These are phyloP conservation scores for Penelope pileata DNA, from an alignment of 2,113 vertebrate genomes.

Conservation along the genomic window DNA sequence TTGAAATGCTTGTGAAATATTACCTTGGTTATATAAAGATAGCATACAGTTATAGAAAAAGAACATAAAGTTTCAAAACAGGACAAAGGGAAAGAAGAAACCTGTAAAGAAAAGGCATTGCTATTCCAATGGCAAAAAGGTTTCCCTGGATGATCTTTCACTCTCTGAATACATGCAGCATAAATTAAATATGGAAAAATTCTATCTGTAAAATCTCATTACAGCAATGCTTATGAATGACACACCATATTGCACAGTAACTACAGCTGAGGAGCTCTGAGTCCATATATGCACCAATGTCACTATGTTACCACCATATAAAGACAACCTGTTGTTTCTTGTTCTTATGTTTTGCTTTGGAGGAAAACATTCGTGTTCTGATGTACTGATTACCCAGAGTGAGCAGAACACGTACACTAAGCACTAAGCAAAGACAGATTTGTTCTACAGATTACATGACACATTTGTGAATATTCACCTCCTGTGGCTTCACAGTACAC, in stretches of 20 bases:
- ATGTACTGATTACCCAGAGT: not conserved
- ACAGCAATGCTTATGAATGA: not conserved
- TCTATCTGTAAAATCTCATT: not conserved
- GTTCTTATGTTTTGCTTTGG: not conserved
- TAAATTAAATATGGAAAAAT: constrained; percentile 17
- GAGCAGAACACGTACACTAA: not conserved
- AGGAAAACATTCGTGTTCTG: not conserved
- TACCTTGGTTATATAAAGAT: constrained; percentile 65
- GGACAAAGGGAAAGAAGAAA: constrained; percentile 11
- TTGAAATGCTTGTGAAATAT: constrained; percentile 66
- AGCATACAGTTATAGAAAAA: constrained; percentile 30
- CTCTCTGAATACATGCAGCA: not conserved
- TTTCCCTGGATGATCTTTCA: not conserved
- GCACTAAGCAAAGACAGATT: not conserved
- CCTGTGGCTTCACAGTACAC: not conserved
- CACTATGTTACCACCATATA: not conserved
- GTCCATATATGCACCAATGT: not conserved
- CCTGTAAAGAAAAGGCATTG: not conserved
- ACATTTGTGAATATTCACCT: not conserved
- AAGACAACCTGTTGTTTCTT: not conserved
- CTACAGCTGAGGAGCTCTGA: not conserved
- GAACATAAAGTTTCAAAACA: constrained; percentile 17
- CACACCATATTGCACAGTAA: not conserved
- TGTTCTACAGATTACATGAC: not conserved
- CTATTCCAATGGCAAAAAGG: not conserved